Percentiles rank a stretch among this genome's conserved stretches.
phyloP scores from a whole-genome alignment of 2,113 vertebrate genomes.

The Scortum barcoo region DNA sequence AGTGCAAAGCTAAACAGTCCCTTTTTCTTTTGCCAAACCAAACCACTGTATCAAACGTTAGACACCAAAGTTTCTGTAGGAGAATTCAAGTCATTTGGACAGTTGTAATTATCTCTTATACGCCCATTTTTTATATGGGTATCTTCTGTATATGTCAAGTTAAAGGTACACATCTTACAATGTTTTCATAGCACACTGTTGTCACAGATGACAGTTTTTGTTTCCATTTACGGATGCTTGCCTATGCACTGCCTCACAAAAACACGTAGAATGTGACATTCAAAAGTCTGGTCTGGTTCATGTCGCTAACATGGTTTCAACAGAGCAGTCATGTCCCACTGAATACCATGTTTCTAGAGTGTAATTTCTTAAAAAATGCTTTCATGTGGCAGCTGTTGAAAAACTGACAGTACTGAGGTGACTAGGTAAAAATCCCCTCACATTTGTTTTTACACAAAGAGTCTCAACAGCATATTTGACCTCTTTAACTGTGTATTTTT shows the following conservation, averaged over 20 bases:
- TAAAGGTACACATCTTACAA: not conserved
- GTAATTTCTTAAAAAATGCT: not conserved
- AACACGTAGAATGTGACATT: not conserved
- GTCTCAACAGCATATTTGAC: not conserved
- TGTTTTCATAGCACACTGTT: not conserved
- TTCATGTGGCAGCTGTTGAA: not conserved
- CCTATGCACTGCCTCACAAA: not conserved
- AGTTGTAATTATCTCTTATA: not conserved
- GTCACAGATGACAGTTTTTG: not conserved
- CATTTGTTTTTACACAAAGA: not conserved
- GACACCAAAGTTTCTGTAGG: not conserved
- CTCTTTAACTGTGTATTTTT: not conserved
- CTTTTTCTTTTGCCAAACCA: conserved; percentile 33
- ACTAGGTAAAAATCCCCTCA: not conserved
- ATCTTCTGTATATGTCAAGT: no score
- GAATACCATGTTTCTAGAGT: not conserved
- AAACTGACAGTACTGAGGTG: not conserved
- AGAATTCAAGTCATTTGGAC: not conserved
- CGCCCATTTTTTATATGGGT: not conserved
- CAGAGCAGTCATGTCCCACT: not conserved
- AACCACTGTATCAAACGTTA: conserved; percentile 24
- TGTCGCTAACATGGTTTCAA: conserved; percentile 15
- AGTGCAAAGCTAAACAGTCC: conserved; percentile 59
- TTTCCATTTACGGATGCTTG: not conserved
- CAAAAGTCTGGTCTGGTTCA: not conserved